Evolutionary conservation across 1,140 invertebrate genomes (phyloP), one percentile per base, ranked within the genome.

Genomic region (Ceratosolen solmsi): DNA sequence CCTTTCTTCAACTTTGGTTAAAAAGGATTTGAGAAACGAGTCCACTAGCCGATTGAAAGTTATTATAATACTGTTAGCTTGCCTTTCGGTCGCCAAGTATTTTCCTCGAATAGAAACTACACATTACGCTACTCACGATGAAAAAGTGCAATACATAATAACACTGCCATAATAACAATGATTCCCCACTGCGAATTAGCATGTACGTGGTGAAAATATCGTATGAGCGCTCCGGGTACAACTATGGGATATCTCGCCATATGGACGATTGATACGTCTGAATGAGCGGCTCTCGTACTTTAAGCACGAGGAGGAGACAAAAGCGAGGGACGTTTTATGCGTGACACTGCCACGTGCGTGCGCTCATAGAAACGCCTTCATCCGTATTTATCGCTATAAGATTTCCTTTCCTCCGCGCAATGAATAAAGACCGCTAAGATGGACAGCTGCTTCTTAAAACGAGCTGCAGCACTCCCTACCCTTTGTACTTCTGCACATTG

Each of bases 251-350:
- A 51, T 27, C 0, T 17, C 1, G 75, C 80, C 80, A 78, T 78
- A 78, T 78, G 80, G 36, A 15, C 51, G 7, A 71, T 82, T 82
- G 30, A 82, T 71, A 51, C 65, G 41, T 82, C 17, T 25, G 65
- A 82, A 72, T 77, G 80, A n/a, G 11, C 30, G 77, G 80, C 80
- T 71, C 74, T 72, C 70, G 74, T 77, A 77, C 74, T n/a, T n/a
- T n/a, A n/a, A n/a, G n/a, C n/a, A n/a, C n/a, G n/a, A n/a, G n/a
- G n/a, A 36, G 7, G 38, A 22, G 33, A 80, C 68, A 73, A 73
- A 60, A 63, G 54, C 33, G 25, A 51, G 58, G 54, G 38, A 65
- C 56, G 79, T 71, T 30, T 27, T 27, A 49, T 63, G 33, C 79
- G 60, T 70, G 72, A 75, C 79, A 70, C 11, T 30, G 79, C 54